Evolutionary conservation across 2,888 invertebrate genomes (phyloP).

Genomic region (Strigamia transsilvanica): DNA sequence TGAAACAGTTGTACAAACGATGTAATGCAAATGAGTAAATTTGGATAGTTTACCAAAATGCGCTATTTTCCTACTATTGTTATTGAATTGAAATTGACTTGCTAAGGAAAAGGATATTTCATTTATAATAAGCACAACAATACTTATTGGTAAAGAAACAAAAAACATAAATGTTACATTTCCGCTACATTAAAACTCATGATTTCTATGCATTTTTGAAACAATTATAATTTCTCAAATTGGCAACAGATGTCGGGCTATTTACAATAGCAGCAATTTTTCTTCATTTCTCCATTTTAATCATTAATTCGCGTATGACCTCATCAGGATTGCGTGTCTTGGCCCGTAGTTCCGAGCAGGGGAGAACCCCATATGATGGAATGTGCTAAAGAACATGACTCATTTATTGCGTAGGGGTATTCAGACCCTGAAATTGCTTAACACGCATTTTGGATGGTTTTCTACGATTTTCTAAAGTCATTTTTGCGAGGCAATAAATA

Average conservation of each 20-base stretch:
- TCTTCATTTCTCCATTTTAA: neutral
- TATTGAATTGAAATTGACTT: no score
- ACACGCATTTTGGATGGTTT: neutral
- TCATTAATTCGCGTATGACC: neutral
- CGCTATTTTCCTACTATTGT: no score
- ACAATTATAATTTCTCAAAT: neutral
- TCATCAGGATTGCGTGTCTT: slow-evolving; percentile 38
- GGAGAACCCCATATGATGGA: slow-evolving; percentile 28
- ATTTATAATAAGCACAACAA: no score
- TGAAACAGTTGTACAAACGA: no score
- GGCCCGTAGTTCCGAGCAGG: neutral
- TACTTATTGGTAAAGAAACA: no score
- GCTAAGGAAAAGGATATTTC: no score
- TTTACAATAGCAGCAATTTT: neutral
- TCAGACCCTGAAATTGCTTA: slow-evolving; percentile 3
- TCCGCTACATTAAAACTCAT: no score
- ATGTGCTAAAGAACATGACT: slow-evolving; percentile 9
- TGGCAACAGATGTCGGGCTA: neutral
- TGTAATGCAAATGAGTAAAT: no score
- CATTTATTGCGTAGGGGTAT: neutral
- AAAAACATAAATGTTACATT: no score
- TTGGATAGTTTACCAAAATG: no score
- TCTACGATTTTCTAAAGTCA: neutral
- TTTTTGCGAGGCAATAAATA: neutral
- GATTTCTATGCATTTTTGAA: neutral